Conservation (phyloP, 2,888 invertebrate genomes). For the Drosophila ustulata region DNA sequence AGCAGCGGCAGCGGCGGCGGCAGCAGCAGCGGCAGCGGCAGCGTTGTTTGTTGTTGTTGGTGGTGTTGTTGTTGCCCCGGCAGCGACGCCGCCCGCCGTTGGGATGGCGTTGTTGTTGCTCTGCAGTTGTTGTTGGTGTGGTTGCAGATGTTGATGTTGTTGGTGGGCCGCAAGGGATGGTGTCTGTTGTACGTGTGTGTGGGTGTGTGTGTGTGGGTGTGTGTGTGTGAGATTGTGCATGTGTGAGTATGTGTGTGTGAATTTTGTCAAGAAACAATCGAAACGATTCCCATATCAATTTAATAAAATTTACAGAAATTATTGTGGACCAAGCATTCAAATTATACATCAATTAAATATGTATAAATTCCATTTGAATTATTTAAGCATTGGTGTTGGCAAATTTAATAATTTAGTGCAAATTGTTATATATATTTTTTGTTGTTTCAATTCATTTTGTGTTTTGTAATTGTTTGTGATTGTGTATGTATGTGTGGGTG, state of each 20-base stretch:
- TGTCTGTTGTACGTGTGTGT: conserved; percentile 69
- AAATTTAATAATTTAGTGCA: conserved; percentile 47
- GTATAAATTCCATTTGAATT: conserved; percentile 64
- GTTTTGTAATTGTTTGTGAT: conserved; percentile 16
- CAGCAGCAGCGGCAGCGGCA: conserved; percentile 75
- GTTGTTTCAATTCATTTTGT: conserved; percentile 16
- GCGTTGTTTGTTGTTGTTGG: conserved; percentile 69
- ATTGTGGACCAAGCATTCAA: conserved; percentile 65
- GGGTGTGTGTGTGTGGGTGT: conserved; percentile 38
- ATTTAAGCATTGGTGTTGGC: conserved; percentile 69
- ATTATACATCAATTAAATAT: conserved; percentile 65
- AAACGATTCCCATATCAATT: conserved; percentile 36
- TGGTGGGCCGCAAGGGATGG: conserved; percentile 85
- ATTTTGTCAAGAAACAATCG: conserved; percentile 34
- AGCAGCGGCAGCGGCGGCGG: conserved; percentile 87
- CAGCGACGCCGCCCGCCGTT: conserved; percentile 86
- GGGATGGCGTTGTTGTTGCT: conserved; percentile 76
- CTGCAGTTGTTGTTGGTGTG: conserved; percentile 65
- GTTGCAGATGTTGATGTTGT: conserved; percentile 59
- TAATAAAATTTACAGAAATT: conserved; percentile 38
- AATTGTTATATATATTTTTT: conserved; percentile 35
- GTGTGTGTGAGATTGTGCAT: conserved; percentile 12
- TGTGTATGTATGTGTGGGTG: conserved; percentile 37
- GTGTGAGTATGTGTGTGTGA: conserved; percentile 35
- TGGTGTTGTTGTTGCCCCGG: conserved; percentile 68